Conservation (phyloP, 1,140 invertebrate species). For the Protaetia brevitarsis region DNA sequence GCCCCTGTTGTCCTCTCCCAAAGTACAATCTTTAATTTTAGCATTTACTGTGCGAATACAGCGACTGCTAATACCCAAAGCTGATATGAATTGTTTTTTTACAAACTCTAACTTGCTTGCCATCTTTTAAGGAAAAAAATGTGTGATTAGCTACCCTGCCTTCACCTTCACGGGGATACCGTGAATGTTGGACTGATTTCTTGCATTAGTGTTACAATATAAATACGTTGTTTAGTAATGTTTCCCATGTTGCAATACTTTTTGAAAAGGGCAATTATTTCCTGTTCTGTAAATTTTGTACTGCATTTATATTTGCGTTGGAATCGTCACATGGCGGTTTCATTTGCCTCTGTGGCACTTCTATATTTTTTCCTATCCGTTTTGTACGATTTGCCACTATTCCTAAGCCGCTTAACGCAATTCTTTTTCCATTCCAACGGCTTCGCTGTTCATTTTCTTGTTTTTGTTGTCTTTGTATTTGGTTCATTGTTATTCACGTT, state of each 20-base stretch:
- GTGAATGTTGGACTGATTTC: constrained; percentile 1
- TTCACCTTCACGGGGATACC: not conserved
- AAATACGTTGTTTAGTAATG: not conserved
- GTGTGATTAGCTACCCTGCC: not conserved
- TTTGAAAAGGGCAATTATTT: not conserved
- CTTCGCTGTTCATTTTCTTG: too few species aligned
- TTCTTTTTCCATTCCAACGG: too few species aligned
- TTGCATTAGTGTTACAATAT: not conserved
- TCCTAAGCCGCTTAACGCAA: too few species aligned
- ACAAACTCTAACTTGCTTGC: not conserved
- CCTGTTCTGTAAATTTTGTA: not conserved
- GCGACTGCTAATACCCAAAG: not conserved
- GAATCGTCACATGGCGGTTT: too few species aligned
- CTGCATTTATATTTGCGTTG: too few species aligned
- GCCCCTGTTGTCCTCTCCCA: not conserved
- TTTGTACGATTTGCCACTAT: too few species aligned
- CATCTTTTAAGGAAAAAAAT: not conserved
- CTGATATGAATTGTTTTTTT: not conserved
- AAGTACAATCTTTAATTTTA: not conserved
- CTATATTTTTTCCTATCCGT: too few species aligned
- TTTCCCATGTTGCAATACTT: not conserved
- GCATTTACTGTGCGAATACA: not conserved
- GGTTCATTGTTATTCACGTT: too few species aligned
- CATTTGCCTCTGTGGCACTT: too few species aligned
- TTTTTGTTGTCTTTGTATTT: too few species aligned